Percentiles rank a stretch among this genome's conserved stretches.
Evolutionary conservation across 2,113 vertebrate genomes (phyloP).

Genomic region (Albula glossodonta): DNA sequence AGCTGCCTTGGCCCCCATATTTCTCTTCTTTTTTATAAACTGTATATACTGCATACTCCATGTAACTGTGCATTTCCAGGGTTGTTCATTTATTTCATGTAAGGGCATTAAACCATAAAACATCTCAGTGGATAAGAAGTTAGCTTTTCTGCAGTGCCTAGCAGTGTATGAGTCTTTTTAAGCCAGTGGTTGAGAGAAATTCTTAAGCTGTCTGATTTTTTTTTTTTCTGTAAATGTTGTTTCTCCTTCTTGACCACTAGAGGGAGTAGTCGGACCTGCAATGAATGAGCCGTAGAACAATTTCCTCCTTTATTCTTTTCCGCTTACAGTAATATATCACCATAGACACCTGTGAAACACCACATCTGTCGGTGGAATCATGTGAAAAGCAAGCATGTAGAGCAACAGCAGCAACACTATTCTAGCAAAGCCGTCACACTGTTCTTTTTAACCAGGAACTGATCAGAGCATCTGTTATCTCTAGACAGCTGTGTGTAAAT

Average conservation of each 20-base stretch:
- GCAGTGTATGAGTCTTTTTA: background rate
- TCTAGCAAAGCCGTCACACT: background rate
- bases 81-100: background rate
- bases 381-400: background rate
- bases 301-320: background rate
- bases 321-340: background rate
- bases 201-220: background rate
- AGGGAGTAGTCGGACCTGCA: background rate
- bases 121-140: background rate
- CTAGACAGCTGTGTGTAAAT: background rate
- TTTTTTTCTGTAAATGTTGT: background rate
- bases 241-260: background rate
- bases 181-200: background rate
- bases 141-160: background rate
- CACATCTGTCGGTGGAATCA: background rate
- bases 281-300: background rate
- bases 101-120: background rate
- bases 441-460: background rate
- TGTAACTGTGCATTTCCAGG: background rate
- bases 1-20: too few species aligned
- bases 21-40: too few species aligned
- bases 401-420: background rate
- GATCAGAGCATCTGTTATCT: too few species aligned
- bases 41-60: too few species aligned
- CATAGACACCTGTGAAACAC: background rate